A percentile compares a stretch with the other conserved stretches of the same genome.
These are phyloP conservation scores for Cettia cetti DNA, from an alignment of 2,113 vertebrate genomes.

Conservation along the genomic window DNA sequence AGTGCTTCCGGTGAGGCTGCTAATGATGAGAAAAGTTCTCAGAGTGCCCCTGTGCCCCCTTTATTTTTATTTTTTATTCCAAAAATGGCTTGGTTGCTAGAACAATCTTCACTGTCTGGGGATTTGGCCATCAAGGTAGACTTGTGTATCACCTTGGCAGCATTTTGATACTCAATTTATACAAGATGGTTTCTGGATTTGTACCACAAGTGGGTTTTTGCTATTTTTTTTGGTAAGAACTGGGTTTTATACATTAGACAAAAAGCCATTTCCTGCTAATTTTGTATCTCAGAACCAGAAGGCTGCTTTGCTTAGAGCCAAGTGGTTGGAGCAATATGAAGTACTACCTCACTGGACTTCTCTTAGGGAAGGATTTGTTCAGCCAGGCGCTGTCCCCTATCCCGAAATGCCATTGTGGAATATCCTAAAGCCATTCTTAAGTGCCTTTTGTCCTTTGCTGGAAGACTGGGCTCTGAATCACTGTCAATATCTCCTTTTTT, in stretches of 20 bases:
- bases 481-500: not conserved
- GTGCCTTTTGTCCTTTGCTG: constrained; percentile 64
- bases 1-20: constrained; percentile 15
- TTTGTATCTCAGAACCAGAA: not conserved
- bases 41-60: not conserved
- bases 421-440: constrained; percentile 58
- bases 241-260: not conserved
- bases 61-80: not conserved
- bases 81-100: constrained; percentile 49
- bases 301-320: not conserved
- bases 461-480: constrained; percentile 49
- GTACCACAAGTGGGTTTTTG: not conserved
- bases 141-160: not conserved
- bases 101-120: constrained; percentile 34
- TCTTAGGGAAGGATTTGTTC: not conserved
- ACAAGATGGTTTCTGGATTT: not conserved
- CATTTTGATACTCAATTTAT: not conserved
- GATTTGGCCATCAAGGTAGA: constrained; percentile 13
- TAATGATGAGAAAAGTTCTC: not conserved
- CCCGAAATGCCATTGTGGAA: constrained; percentile 29
- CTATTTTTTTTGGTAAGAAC: not conserved
- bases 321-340: constrained; percentile 33
- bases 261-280: constrained; percentile 14
- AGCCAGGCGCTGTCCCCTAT: not conserved
- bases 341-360: constrained; percentile 56